phyloP scores from a whole-genome alignment of 2,888 invertebrate species.

The Elegia similella region DNA sequence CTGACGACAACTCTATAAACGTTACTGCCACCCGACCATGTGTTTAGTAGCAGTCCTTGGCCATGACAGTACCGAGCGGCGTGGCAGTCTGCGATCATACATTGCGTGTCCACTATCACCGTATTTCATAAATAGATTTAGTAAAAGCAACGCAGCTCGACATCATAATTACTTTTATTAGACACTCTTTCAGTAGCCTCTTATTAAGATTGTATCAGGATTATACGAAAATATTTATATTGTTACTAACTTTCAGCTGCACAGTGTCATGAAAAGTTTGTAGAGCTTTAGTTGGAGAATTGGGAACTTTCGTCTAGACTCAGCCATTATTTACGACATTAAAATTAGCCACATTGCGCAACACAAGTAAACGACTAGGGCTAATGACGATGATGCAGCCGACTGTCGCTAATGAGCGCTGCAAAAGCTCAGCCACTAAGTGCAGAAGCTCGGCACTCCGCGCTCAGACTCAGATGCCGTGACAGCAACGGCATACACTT shows the following conservation, averaged over 20 bases:
- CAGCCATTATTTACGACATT: not conserved
- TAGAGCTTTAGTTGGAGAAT: not conserved
- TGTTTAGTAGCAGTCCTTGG: not conserved
- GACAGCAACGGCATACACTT: slow-evolving; percentile 49
- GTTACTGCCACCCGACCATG: not conserved
- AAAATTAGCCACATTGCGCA: slow-evolving; percentile 1
- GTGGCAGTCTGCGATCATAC: not conserved
- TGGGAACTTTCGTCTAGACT: not conserved
- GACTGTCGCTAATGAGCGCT: slow-evolving; percentile 13
- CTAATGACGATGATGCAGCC: slow-evolving; percentile 19
- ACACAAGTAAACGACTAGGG: slow-evolving; percentile 10
- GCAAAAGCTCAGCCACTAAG: not conserved
- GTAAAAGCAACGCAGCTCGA: slow-evolving; percentile 7
- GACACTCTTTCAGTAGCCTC: not conserved
- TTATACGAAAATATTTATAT: not conserved
- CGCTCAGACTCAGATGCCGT: slow-evolving; percentile 20
- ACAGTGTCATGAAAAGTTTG: not conserved
- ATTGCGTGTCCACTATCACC: slow-evolving; percentile 3
- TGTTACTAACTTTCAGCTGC: not conserved
- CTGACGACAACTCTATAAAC: no score
- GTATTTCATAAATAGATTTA: slow-evolving; percentile 10
- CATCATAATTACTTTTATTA: slow-evolving; percentile 4
- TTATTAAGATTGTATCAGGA: not conserved
- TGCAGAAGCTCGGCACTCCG: not conserved
- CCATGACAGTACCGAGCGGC: not conserved